A percentile compares a stretch with the other conserved stretches of the same genome.
Conservation (phyloP, 2,888 invertebrate species). For the Junonia oenone region DNA sequence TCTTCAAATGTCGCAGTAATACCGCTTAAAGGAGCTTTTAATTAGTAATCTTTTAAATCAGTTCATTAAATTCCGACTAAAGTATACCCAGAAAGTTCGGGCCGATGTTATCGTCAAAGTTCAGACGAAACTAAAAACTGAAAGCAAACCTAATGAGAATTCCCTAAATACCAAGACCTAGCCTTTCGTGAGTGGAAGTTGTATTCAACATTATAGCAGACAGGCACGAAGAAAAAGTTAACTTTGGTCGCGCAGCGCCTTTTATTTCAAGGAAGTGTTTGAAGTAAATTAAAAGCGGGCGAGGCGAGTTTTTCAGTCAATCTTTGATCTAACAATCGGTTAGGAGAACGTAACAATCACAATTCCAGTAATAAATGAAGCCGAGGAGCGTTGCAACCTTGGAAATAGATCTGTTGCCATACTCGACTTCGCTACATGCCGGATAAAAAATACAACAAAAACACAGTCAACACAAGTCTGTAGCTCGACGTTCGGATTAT, state of each 20-base stretch:
- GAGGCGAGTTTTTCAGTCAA: conserved; percentile 48
- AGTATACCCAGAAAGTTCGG: conserved; percentile 26
- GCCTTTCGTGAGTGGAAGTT: conserved; percentile 59
- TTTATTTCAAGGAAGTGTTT: conserved; percentile 63
- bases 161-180: conserved; percentile 45
- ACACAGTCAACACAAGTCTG: conserved; percentile 47
- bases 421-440: conserved; percentile 50
- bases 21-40: neutral
- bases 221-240: conserved; percentile 60
- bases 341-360: conserved; percentile 46
- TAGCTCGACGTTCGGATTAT: conserved; percentile 60
- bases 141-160: conserved; percentile 46
- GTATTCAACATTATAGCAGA: conserved; percentile 59
- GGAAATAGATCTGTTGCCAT: conserved; percentile 62
- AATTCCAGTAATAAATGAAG: conserved; percentile 49
- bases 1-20: conserved; percentile 23
- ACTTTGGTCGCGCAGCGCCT: conserved; percentile 42
- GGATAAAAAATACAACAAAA: conserved; percentile 63
- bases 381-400: conserved; percentile 58
- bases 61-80: conserved; percentile 28
- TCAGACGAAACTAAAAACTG: conserved; percentile 37
- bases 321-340: conserved; percentile 51
- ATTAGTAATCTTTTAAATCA: conserved; percentile 12
- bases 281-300: conserved; percentile 53
- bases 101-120: conserved; percentile 33